Base-by-base conservation (phyloP, 2,888 invertebrate genomes). In the Drosophila macrospina region DNA sequence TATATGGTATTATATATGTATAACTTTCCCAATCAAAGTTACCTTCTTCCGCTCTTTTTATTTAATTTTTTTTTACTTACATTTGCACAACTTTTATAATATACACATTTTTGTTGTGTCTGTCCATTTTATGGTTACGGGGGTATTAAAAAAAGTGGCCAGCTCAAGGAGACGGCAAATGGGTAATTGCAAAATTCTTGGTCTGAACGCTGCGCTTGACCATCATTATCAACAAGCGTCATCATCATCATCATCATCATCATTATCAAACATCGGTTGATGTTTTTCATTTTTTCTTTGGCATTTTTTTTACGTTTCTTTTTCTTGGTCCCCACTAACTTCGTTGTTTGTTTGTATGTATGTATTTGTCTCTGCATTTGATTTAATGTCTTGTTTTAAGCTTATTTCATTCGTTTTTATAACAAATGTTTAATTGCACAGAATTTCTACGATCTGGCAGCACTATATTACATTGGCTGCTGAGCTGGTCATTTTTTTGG, bases 81-180 rank as follows among this genome's bases (percentile, higher is more conserved):
- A 30, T 15, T 57, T 57, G 39, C 57, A 15, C 39, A 50, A 39
- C 39, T 30, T 30, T 57, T 57, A 39, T 24, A 32, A 10, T 39
- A 50, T 30, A 39, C 57, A 24, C 11, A 28, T 56, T 36, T 47
- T 45, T 37, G n/a, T 42, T 20, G 15, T 34, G 26, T 13, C 37
- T 5, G 36, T 5, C 20, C 11, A 48, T 24, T 52, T 30, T 30
- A 39, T 39, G 26, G 15, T 47, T 32, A 47, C 47, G 47, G 16
- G 7, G 32, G 30, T 7, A 54, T n/a, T 47, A 45, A 55, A 48
- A 60, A 57, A 59, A 61, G 63, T 51, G 28, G 39, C 26, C 67
- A 68, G 71, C 80, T 80, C 81, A 80, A 78, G 79, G 74, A 69
- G 69, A 80, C 57, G 47, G 47, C 74, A 74, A 57, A 74, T 52